A percentile compares a stretch with the other conserved stretches of the same genome.
Conservation (phyloP, 2,888 invertebrate genomes). For the Apamea epomidion region DNA sequence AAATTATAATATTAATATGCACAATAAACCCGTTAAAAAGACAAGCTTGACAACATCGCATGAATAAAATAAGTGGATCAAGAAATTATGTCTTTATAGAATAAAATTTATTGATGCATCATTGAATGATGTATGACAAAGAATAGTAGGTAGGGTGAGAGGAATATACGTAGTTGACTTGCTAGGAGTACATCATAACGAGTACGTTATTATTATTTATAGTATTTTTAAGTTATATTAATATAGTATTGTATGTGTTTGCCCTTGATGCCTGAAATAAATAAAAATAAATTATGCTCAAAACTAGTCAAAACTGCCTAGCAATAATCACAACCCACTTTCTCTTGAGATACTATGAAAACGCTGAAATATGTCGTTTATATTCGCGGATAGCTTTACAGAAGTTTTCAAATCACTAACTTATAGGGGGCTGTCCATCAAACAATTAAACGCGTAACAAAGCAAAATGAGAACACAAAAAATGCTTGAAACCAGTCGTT, state of each 20-base stretch:
- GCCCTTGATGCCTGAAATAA: too few relatives aligned
- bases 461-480: constrained; percentile 78
- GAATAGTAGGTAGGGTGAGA: neutral
- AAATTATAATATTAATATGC: constrained; percentile 34
- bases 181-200: too few relatives aligned
- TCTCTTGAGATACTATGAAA: neutral
- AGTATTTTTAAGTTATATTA: too few relatives aligned
- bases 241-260: too few relatives aligned
- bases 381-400: constrained; percentile 13
- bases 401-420: constrained; percentile 51
- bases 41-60: constrained; percentile 45
- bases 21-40: constrained; percentile 45
- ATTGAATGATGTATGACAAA: neutral
- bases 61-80: constrained; percentile 42
- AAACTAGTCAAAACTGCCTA: neutral
- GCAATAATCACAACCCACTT: neutral
- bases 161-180: neutral
- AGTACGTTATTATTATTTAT: too few relatives aligned
- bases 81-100: constrained; percentile 25
- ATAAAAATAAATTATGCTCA: neutral
- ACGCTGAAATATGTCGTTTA: neutral
- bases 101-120: constrained; percentile 9
- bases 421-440: constrained; percentile 57
- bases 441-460: constrained; percentile 77
- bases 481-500: constrained; percentile 77